Base-by-base conservation (phyloP, 2,888 invertebrate species). In the Rhodophaea formosa region DNA sequence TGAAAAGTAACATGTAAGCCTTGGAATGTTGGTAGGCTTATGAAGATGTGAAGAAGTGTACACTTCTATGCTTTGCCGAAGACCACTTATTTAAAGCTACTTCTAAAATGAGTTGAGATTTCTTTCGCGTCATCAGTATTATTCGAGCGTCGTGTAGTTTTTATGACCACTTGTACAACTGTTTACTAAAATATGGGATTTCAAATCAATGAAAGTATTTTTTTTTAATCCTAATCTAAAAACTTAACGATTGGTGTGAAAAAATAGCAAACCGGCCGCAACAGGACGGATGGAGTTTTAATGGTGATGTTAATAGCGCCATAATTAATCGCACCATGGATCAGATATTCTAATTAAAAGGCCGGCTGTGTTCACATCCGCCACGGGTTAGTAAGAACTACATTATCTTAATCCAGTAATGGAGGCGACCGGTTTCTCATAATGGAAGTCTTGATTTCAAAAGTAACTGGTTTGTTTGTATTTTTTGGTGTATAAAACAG, bases 211-310 rank as follows among this genome's bases (percentile, higher is more conserved):
- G 12, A 12, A 6, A 12, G 12, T 39, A 39, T 3, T 8, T 39
- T 39, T 12, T n/a, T n/a, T n/a, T n/a, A n/a, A n/a, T n/a, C n/a
- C n/a, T 39, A 39, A 39, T 39, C 39, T 39, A 5, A 39, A 2
- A 10, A 39, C 12, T 6, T 3, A 39, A 39, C 39, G 23, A 23
- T 23, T 23, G 23, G 23, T 23, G 23, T 39, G 32, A 8, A 32
- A 32, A 12, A n/a, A 39, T 39, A 35, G 35, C 39, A 39, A 39
- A 54, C 56, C 58, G 45, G 39, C 58, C 47, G 59, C 58, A 39
- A 51, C 51, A 51, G 32, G 32, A 51, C 35, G 51, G 35, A 35
- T 16, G 51, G 32, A 32, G 32, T 35, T 12, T 5, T 15, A 16
- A 51, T 39, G 39, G n/a, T 35, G 51, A 51, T 35, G 32, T 51